Conservation (phyloP, 2,888 invertebrate genomes). For the Drosophila ustulata region DNA sequence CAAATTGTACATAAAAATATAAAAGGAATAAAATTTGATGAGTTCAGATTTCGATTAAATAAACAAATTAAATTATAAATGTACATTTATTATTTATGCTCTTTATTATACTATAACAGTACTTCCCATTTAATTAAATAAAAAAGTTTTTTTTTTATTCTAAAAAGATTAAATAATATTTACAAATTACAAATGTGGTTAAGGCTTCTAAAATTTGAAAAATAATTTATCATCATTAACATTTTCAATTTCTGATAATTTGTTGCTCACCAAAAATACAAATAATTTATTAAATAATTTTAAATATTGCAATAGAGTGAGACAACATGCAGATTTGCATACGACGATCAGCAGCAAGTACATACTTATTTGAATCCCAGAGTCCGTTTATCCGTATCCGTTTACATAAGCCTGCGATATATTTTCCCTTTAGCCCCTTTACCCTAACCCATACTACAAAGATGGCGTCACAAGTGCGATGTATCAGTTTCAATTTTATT, state of each 20-base stretch:
- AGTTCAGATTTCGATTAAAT: too few species aligned
- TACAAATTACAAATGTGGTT: too few species aligned
- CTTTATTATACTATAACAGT: too few species aligned
- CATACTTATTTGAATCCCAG: conserved; percentile 7
- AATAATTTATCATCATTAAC: not conserved
- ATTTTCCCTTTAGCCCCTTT: conserved; percentile 6
- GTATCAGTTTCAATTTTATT: conserved; percentile 39
- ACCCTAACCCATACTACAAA: conserved; percentile 6
- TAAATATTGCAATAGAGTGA: not conserved
- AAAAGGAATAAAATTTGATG: too few species aligned
- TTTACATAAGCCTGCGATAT: conserved; percentile 39
- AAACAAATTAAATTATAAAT: too few species aligned
- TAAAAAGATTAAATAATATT: too few species aligned
- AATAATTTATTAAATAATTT: not conserved
- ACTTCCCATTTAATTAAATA: too few species aligned
- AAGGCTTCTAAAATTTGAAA: not conserved
- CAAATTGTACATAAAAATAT: too few species aligned
- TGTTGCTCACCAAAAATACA: not conserved
- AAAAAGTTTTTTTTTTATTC: too few species aligned
- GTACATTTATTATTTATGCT: too few species aligned
- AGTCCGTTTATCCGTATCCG: conserved; percentile 23
- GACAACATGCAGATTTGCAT: not conserved
- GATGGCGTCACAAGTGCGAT: conserved; percentile 15
- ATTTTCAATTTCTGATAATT: not conserved
- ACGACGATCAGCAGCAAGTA: not conserved